Conservation (phyloP, 2,888 invertebrate genomes). For the Stomorhina lunata region DNA sequence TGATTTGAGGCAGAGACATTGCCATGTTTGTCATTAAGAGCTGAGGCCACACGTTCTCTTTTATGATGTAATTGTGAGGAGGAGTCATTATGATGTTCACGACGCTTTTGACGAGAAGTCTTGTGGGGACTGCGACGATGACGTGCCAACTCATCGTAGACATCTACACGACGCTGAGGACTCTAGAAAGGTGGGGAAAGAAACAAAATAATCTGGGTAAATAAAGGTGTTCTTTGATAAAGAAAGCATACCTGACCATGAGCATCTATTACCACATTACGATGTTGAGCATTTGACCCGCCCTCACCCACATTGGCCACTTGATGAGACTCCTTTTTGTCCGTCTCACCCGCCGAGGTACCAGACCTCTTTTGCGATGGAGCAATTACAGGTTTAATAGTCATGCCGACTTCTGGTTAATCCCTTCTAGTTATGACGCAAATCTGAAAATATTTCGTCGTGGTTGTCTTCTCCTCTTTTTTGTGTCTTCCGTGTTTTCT, state of each 20-base stretch:
- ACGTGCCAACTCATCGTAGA: constrained; percentile 77
- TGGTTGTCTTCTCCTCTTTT: constrained; percentile 35
- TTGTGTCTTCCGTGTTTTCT: constrained; percentile 19
- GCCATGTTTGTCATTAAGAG: constrained; percentile 71
- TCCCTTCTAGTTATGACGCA: constrained; percentile 43
- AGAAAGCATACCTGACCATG: constrained; percentile 73
- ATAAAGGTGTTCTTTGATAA: background rate
- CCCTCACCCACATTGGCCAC: constrained; percentile 69
- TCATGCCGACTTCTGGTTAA: constrained; percentile 70
- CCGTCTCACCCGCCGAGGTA: constrained; percentile 68
- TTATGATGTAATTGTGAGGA: constrained; percentile 72
- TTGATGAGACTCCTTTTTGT: constrained; percentile 72
- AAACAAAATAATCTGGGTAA: constrained; percentile 1
- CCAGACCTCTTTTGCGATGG: constrained; percentile 73
- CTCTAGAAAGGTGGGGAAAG: constrained; percentile 71
- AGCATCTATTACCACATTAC: constrained; percentile 76
- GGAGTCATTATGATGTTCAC: constrained; percentile 73
- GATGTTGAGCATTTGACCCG: constrained; percentile 69
- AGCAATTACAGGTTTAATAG: constrained; percentile 77
- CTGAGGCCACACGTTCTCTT: constrained; percentile 73
- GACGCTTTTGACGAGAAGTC: constrained; percentile 77
- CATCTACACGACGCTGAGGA: constrained; percentile 77
- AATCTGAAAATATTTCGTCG: constrained; percentile 45
- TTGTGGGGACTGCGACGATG: constrained; percentile 79
- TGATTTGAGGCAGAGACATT: constrained; percentile 48